phyloP scores from a whole-genome alignment of 2,113 vertebrate genomes.

The Carollia perspicillata region DNA sequence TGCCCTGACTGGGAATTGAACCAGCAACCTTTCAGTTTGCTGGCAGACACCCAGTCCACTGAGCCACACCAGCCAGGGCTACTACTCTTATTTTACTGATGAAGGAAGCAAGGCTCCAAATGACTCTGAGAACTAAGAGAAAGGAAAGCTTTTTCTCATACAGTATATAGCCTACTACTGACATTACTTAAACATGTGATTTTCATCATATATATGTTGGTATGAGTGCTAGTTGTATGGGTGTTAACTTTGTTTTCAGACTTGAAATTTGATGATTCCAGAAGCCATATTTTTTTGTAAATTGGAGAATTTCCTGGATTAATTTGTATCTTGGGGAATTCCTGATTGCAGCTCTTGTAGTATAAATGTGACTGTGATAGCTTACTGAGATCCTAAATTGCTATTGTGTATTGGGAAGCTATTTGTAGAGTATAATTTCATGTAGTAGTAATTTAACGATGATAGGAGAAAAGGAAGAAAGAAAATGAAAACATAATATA shows the following conservation, averaged over 20 bases:
- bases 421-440: neutral
- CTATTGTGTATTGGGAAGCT: neutral
- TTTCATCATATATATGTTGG: neutral
- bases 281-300: constrained; percentile 15
- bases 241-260: constrained; percentile 18
- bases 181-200: neutral
- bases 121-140: neutral
- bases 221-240: neutral
- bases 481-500: neutral
- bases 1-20: too few relatives aligned
- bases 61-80: too few relatives aligned
- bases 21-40: too few relatives aligned
- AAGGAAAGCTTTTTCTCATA: neutral
- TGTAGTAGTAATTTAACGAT: constrained; percentile 3
- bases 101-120: neutral
- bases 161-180: neutral
- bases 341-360: neutral
- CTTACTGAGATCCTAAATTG: neutral
- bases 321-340: constrained; percentile 26
- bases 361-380: neutral
- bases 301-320: constrained; percentile 6
- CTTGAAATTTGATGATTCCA: constrained; percentile 7
- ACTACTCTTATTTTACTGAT: neutral
- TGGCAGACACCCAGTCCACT: too few relatives aligned
- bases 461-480: neutral